Evolutionary conservation across 2,888 invertebrate species (phyloP).

Genomic region (Polymixis lichenea): DNA sequence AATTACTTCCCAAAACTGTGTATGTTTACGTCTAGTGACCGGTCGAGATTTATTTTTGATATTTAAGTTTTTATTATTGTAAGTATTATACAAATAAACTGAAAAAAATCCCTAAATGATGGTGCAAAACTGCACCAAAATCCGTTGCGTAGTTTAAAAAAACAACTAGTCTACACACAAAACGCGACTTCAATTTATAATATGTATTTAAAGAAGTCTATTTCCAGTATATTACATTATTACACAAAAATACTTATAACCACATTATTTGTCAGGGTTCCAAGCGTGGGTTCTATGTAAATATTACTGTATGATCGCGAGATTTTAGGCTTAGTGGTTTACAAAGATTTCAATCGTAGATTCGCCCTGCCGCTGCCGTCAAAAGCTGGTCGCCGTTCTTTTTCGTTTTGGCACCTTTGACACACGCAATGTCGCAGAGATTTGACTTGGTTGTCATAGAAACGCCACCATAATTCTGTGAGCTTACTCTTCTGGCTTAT

Average conservation of each 20-base stretch:
- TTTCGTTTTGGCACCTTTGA: background rate
- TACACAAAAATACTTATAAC: constrained; percentile 10
- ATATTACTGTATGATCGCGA: constrained; percentile 27
- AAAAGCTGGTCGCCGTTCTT: background rate
- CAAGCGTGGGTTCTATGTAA: constrained; percentile 34
- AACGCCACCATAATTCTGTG: background rate
- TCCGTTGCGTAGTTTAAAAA: too few relatives aligned
- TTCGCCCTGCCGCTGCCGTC: background rate
- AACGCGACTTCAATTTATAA: too few relatives aligned
- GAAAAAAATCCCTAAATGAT: too few relatives aligned
- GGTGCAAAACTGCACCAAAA: too few relatives aligned
- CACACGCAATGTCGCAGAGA: background rate
- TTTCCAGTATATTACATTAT: constrained; percentile 10
- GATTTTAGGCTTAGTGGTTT: constrained; percentile 19
- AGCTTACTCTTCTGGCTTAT: background rate
- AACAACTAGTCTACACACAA: too few relatives aligned
- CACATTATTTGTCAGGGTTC: constrained; percentile 38
- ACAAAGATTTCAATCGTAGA: background rate
- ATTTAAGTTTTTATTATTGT: too few relatives aligned
- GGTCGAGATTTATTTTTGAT: too few relatives aligned
- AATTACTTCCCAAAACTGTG: constrained; percentile 26
- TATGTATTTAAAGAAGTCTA: constrained; percentile 8
- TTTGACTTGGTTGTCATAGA: background rate
- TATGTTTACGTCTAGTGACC: background rate
- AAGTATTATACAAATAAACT: too few relatives aligned